Percentiles rank a stretch among this genome's conserved stretches.
These are phyloP conservation scores for Todus mexicanus DNA, from an alignment of 2,797 vertebrate species.

Conservation along the genomic window DNA sequence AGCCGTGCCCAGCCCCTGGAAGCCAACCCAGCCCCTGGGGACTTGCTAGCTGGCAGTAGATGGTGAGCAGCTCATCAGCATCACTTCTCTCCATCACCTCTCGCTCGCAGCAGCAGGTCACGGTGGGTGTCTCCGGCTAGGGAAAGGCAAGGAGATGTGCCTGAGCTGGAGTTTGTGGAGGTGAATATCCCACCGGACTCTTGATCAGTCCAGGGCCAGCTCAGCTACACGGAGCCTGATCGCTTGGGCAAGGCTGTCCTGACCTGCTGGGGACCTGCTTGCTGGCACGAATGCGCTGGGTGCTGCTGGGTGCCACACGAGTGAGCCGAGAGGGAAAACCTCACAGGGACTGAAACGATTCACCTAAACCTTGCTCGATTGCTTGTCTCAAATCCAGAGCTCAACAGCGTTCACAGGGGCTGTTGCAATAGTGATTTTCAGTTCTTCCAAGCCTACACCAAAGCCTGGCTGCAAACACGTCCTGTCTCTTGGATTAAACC, in stretches of 20 bases:
- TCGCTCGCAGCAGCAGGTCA: accelerated
- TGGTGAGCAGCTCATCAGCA: accelerated
- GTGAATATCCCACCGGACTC: not conserved
- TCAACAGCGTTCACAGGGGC: accelerated
- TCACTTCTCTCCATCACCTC: not conserved
- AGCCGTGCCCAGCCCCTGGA: not conserved
- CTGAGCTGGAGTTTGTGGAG: not conserved
- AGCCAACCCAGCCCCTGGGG: not conserved
- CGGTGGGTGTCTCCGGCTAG: not conserved
- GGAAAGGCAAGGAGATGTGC: not conserved
- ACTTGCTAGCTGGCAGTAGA: not conserved
- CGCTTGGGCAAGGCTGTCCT: not conserved
- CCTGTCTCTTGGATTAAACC: not conserved
- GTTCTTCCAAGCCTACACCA: not conserved
- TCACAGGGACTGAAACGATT: not conserved
- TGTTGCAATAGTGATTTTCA: not conserved
- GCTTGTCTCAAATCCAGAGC: not conserved
- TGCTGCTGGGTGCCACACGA: not conserved
- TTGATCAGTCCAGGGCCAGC: not conserved
- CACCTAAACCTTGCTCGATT: not conserved
- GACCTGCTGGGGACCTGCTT: not conserved
- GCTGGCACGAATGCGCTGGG: not conserved
- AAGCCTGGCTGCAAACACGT: not conserved
- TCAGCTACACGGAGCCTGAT: not conserved
- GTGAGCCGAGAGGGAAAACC: not conserved